Percentiles rank a stretch among this genome's conserved stretches.
Evolutionary conservation across 2,797 vertebrate species (phyloP).

Genomic region (Somateria mollissima): DNA sequence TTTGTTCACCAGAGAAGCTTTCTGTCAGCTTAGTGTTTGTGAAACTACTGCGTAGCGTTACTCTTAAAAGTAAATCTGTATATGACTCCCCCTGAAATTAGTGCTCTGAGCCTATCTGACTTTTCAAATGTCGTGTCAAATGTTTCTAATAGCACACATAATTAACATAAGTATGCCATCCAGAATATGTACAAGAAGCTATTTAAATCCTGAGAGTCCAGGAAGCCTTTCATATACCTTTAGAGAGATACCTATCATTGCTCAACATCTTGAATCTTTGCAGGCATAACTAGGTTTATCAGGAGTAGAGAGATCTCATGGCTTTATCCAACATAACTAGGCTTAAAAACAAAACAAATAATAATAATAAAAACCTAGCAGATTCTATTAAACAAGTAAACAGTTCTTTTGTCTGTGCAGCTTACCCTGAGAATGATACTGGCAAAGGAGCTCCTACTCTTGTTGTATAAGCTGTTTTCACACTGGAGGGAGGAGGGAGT

Average conservation of each 20-base stretch:
- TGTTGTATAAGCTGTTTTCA: not conserved
- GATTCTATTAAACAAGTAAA: not conserved
- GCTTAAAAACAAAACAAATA: not conserved
- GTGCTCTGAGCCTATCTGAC: not conserved
- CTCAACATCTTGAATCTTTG: not conserved
- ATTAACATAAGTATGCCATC: not conserved
- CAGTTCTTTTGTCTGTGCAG: not conserved
- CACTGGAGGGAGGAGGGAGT: not conserved
- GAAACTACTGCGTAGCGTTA: not conserved
- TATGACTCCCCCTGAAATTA: not conserved
- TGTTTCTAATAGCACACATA: not conserved
- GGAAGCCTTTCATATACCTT: not conserved
- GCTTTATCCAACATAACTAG: not conserved
- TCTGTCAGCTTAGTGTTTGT: not conserved
- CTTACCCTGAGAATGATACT: not conserved
- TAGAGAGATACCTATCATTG: accelerated
- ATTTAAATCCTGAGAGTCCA: not conserved
- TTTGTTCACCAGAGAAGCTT: not conserved
- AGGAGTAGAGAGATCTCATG: not conserved
- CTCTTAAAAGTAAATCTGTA: not conserved
- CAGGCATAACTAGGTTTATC: not conserved
- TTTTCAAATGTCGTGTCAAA: not conserved
- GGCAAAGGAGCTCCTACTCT: not conserved
- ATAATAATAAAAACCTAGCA: not conserved
- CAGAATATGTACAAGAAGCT: not conserved